Conservation (phyloP, 2,113 vertebrate species). For the Rhynchomys soricoides region DNA sequence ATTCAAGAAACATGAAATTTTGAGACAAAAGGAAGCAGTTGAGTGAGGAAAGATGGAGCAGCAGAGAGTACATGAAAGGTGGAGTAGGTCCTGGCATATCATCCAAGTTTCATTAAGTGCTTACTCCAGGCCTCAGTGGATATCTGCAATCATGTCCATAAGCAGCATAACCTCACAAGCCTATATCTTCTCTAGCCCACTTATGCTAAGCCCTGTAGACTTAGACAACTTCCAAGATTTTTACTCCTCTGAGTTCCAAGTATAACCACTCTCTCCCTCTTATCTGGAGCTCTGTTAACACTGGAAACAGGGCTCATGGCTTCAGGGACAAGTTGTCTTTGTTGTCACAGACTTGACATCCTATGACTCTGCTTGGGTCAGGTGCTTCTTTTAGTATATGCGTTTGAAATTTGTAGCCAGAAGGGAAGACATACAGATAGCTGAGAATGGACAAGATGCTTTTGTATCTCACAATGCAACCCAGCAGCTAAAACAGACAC, state of each 20-base stretch:
- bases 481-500: neutral
- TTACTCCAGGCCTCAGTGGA: neutral
- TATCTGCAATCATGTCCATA: too few species aligned
- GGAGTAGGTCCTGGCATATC: neutral
- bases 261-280: neutral
- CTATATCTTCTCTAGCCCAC: neutral
- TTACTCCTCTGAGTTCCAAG: neutral
- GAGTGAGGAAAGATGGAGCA: neutral
- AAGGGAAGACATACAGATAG: neutral
- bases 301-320: neutral
- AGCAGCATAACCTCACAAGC: neutral
- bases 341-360: neutral
- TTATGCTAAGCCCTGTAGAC: neutral
- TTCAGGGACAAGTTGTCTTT: neutral
- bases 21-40: neutral
- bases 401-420: neutral
- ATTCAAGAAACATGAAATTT: slow-evolving; percentile 31
- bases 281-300: neutral
- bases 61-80: fast-evolving
- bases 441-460: neutral
- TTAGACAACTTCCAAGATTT: neutral
- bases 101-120: neutral
- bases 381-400: neutral
- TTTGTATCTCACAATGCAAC: neutral
- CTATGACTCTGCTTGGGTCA: neutral